A percentile compares a stretch with the other conserved stretches of the same genome.
These are phyloP conservation scores for Podiceps cristatus DNA, from an alignment of 2,113 vertebrate genomes.

Conservation along the genomic window DNA sequence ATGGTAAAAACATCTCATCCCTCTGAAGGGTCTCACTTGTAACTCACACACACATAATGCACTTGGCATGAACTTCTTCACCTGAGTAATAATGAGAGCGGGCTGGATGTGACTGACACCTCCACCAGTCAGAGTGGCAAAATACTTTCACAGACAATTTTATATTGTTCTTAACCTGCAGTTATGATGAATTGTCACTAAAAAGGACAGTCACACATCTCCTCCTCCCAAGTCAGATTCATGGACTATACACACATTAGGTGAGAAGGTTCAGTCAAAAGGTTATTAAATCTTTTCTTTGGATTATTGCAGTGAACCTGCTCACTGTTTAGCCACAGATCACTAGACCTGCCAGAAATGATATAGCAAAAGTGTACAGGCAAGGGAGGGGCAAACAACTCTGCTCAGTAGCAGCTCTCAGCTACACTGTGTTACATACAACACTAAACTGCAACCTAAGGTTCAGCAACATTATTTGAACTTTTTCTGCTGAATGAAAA, in stretches of 20 bases:
- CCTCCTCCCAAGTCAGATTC: background rate
- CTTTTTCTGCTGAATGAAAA: background rate
- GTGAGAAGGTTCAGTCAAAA: background rate
- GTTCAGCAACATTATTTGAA: background rate
- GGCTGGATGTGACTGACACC: background rate
- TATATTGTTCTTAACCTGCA: background rate
- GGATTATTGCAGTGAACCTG: background rate
- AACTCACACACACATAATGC: background rate
- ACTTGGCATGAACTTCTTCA: background rate
- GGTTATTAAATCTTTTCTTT: background rate
- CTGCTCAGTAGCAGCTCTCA: background rate
- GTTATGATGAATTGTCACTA: background rate
- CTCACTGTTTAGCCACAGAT: background rate
- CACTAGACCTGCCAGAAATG: background rate
- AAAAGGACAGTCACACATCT: background rate
- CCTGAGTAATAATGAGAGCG: background rate
- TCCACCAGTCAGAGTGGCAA: background rate
- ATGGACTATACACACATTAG: background rate
- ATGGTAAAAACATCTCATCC: rapidly evolving
- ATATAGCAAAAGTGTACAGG: background rate
- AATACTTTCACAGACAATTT: background rate
- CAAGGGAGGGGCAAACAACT: background rate
- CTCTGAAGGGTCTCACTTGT: background rate
- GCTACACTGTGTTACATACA: background rate
- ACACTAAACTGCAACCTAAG: background rate